These are phyloP conservation scores for Rynchops niger DNA, from an alignment of 2,113 vertebrate species.

Conservation along the genomic window DNA sequence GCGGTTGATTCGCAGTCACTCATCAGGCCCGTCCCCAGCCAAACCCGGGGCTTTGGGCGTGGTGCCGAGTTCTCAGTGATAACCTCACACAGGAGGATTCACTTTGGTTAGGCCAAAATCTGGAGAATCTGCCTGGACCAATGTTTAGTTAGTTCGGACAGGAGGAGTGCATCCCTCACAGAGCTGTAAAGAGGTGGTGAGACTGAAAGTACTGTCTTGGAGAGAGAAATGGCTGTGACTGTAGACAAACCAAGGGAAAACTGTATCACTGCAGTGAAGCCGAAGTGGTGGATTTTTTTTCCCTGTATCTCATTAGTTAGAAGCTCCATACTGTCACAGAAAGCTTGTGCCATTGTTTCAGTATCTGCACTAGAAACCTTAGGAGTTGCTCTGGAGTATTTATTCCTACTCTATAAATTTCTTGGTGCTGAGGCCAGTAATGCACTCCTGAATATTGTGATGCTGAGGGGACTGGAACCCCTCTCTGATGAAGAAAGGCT, in stretches of 20 bases:
- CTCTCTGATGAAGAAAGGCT: too few species aligned
- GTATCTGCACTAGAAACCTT: neutral
- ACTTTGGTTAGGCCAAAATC: too few species aligned
- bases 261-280: neutral
- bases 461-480: too few species aligned
- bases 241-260: neutral
- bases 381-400: neutral
- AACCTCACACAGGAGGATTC: neutral
- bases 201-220: neutral
- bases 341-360: neutral
- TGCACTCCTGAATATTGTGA: neutral
- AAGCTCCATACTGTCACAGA: neutral
- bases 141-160: neutral
- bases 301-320: fast-evolving
- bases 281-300: neutral
- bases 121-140: neutral
- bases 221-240: neutral
- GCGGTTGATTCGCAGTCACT: neutral
- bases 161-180: neutral
- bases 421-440: neutral
- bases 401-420: neutral
- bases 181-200: neutral
- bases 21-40: neutral
- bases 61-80: fast-evolving
- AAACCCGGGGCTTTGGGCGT: neutral